A percentile compares a stretch with the other conserved stretches of the same genome.
Evolutionary conservation across 64 coral and sea anemone genomes (phyloP).

Genomic region (Pocillopora damicornis): DNA sequence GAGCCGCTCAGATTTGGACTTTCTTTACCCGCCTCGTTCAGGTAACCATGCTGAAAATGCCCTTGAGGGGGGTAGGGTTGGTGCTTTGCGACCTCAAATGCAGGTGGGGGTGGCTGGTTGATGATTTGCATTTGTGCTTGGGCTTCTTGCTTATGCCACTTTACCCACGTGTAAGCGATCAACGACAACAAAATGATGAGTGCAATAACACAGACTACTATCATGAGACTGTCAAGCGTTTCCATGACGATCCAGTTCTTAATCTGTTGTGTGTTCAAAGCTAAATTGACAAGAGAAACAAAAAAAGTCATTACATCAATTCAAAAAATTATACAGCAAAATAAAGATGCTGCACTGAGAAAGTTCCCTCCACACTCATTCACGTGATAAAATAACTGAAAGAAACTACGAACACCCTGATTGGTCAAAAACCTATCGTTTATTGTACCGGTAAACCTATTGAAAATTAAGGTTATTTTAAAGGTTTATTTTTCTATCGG

Average conservation of each 20-base stretch:
- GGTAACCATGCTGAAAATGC: conserved; percentile 5
- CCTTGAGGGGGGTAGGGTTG: background rate
- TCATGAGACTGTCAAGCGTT: conserved; percentile 1
- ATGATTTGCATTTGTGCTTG: background rate
- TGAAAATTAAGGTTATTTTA: no score
- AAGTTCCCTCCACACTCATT: no score
- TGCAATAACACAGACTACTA: background rate
- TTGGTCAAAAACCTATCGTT: no score
- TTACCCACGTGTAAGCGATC: conserved; percentile 12
- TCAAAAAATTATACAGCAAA: no score
- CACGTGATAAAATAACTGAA: no score
- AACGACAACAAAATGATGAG: background rate
- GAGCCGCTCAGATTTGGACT: conserved; percentile 33
- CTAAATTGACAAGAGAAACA: background rate
- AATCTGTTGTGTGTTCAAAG: background rate
- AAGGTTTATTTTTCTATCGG: no score
- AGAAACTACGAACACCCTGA: no score
- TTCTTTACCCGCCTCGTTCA: background rate
- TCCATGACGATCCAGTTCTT: background rate
- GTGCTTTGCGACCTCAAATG: background rate
- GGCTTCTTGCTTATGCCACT: background rate
- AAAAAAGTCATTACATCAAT: background rate
- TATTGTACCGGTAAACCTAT: no score
- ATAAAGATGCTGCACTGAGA: no score
- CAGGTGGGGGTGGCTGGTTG: background rate